Evolutionary conservation across 2,888 invertebrate species (phyloP), one percentile per base, ranked within the genome.

Genomic region (Parascotia fuliginaria): DNA sequence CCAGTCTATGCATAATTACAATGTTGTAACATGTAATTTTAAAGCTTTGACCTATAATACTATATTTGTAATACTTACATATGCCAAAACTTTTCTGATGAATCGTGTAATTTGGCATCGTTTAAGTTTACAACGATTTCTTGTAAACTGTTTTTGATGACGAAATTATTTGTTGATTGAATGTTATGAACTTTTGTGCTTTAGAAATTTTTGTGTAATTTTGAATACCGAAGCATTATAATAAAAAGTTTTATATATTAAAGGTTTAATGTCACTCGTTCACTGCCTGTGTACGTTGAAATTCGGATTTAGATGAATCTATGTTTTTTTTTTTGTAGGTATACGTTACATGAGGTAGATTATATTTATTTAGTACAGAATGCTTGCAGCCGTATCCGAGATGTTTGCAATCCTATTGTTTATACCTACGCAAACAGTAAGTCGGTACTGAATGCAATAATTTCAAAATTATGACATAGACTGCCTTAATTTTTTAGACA

Each of bases 1-100:
- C 42, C 53, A 41, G 48, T 54, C 43, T 15, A 56, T 53, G 50
- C 48, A 52, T 51, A 32, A 58, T 55, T 45, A 22, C 39, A 12
- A 15, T 67, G 47, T 52, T 40, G 64, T 43, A 64, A 64, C 46
- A 14, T 29, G 27, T 42, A 46, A 22, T 19, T 36, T 51, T 16
- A 32, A 33, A 40, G 12, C 33, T 32, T 52, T 55, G 52, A 50
- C 49, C 40, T 48, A 60, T 45, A 51, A 43, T 40, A 42, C 27
- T 33, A 41, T 49, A 50, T 43, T 36, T 33, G 14, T 50, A 54
- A 46, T 49, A n/a, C n/a, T n/a, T n/a, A n/a, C n/a, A n/a, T n/a
- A 42, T 51, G 40, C 27, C 27, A 31, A 11, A 27, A 7, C 12
- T 34, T 53, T 43, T 47, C 9, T 19, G 31, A 31, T 40, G 28